phyloP scores from a whole-genome alignment of 2,888 invertebrate genomes.

The Deilephila porcellus region DNA sequence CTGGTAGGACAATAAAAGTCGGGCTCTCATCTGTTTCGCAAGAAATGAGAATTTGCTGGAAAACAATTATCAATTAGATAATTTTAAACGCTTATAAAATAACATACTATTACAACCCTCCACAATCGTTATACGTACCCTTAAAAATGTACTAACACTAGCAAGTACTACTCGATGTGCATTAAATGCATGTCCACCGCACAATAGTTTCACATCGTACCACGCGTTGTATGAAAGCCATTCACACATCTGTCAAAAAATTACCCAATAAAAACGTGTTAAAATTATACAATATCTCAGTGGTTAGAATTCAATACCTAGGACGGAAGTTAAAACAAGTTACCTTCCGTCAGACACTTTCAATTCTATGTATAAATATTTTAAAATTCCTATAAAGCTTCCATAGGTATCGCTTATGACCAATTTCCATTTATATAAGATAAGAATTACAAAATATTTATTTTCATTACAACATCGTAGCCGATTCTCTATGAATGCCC shows the following conservation, averaged over 20 bases:
- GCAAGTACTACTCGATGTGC: slow-evolving; percentile 88
- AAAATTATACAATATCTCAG: neutral
- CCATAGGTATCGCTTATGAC: too few relatives aligned
- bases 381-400: too few relatives aligned
- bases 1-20: slow-evolving; percentile 87
- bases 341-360: neutral
- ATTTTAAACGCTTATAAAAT: neutral
- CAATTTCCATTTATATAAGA: too few relatives aligned
- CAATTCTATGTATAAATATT: too few relatives aligned
- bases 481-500: too few relatives aligned
- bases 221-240: slow-evolving; percentile 73
- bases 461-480: too few relatives aligned
- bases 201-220: slow-evolving; percentile 87
- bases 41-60: slow-evolving; percentile 69
- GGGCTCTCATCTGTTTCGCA: slow-evolving; percentile 76
- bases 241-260: slow-evolving; percentile 69
- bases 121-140: slow-evolving; percentile 70
- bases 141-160: slow-evolving; percentile 87
- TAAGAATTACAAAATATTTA: too few relatives aligned
- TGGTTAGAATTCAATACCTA: neutral
- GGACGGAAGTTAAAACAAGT: neutral
- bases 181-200: slow-evolving; percentile 85
- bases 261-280: neutral
- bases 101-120: neutral
- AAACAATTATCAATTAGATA: slow-evolving; percentile 36